A percentile compares a stretch with the other conserved stretches of the same genome.
Evolutionary conservation across 2,797 vertebrate species (phyloP).

Genomic region (Sebastes steindachneri): DNA sequence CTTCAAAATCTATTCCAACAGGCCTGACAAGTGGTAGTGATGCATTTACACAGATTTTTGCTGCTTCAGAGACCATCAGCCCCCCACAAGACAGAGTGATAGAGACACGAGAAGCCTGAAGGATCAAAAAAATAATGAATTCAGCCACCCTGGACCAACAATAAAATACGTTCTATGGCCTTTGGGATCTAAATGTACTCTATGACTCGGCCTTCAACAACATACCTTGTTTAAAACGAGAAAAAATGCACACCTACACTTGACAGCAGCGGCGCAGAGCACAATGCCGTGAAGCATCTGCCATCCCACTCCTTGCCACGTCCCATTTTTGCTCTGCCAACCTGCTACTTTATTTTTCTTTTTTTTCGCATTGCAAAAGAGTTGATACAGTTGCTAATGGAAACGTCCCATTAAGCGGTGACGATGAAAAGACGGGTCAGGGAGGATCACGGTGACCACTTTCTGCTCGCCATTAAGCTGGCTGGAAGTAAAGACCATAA

Average conservation of each 20-base stretch:
- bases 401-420: constrained; percentile 74
- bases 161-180: constrained; percentile 37
- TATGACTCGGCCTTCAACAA: constrained; percentile 26
- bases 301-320: constrained; percentile 8
- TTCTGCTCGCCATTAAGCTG: constrained; percentile 55
- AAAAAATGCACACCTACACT: constrained; percentile 40
- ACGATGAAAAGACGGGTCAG: constrained; percentile 58
- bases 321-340: constrained; percentile 15
- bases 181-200: constrained; percentile 29
- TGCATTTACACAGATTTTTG: constrained; percentile 71
- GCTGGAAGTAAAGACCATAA: constrained; percentile 41
- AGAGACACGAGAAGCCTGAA: constrained; percentile 59
- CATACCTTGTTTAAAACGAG: constrained; percentile 20
- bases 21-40: constrained; percentile 74
- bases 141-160: constrained; percentile 28
- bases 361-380: constrained; percentile 32
- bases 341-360: neutral
- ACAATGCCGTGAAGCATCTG: constrained; percentile 10
- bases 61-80: constrained; percentile 66
- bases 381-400: constrained; percentile 74
- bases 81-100: constrained; percentile 40
- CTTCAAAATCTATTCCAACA: constrained; percentile 70
- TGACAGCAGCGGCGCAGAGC: constrained; percentile 25
- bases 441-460: constrained; percentile 44
- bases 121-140: constrained; percentile 46